Evolutionary conservation across 2,888 invertebrate genomes (phyloP).

Genomic region (Apodemia zela): DNA sequence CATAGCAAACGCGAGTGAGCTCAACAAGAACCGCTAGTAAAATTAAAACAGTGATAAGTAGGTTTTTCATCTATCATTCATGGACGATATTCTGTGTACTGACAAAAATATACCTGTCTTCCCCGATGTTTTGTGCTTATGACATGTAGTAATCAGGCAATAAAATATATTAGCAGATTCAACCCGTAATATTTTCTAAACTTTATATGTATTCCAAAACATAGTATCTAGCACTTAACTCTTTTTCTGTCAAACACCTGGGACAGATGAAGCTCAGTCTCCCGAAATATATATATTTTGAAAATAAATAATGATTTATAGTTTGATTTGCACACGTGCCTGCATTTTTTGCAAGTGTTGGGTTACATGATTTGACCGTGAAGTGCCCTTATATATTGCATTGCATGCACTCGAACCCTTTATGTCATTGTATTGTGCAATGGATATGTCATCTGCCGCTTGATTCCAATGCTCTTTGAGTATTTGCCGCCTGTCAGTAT

Average conservation of each 20-base stretch:
- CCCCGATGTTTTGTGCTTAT: too few species aligned
- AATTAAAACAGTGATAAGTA: too few species aligned
- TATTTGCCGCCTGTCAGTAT: constrained; percentile 51
- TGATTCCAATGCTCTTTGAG: constrained; percentile 56
- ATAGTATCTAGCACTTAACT: neutral
- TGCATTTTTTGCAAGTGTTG: constrained; percentile 56
- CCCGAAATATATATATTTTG: neutral
- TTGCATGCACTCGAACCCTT: constrained; percentile 73
- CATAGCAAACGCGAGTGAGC: too few species aligned
- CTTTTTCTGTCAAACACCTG: neutral
- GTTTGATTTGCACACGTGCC: constrained; percentile 55
- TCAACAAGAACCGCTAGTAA: too few species aligned
- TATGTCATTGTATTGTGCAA: constrained; percentile 68
- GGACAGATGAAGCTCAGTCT: neutral
- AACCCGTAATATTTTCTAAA: too few species aligned
- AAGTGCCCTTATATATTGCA: constrained; percentile 76
- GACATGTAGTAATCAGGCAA: too few species aligned
- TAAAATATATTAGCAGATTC: too few species aligned
- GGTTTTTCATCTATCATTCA: too few species aligned
- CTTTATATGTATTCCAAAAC: neutral
- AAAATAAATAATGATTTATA: constrained; percentile 35
- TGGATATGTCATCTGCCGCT: constrained; percentile 69
- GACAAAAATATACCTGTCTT: too few species aligned
- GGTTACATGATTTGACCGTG: constrained; percentile 63
- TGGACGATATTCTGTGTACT: too few species aligned